These are phyloP conservation scores for Drosophila punjabiensis DNA, from an alignment of 1,140 invertebrate species.

Conservation along the genomic window DNA sequence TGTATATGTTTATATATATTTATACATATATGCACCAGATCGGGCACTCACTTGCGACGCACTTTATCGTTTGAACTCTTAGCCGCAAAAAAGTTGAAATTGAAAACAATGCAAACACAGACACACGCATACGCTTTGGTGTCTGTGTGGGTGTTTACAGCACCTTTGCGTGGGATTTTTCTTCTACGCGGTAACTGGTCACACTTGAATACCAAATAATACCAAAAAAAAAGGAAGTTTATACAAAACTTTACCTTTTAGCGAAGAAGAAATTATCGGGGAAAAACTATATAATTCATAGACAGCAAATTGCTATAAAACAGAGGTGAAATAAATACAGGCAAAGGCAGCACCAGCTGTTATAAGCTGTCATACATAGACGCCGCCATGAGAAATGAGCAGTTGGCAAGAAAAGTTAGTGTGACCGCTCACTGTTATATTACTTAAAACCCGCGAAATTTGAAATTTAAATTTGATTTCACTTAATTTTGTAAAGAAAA, in stretches of 20 bases:
- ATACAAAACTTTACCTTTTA: too few species aligned
- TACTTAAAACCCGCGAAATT: not conserved
- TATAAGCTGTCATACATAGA: not conserved
- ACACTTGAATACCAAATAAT: not conserved
- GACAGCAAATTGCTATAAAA: not conserved
- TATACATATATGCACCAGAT: not conserved
- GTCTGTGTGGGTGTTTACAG: conserved; percentile 2
- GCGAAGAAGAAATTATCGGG: not conserved
- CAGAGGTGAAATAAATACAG: too few species aligned
- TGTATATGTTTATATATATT: too few species aligned
- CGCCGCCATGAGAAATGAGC: not conserved
- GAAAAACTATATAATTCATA: not conserved
- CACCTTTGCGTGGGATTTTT: not conserved
- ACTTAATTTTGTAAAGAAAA: not conserved
- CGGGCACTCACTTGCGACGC: not conserved
- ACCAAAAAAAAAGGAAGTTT: too few species aligned
- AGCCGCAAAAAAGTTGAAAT: conserved; percentile 3
- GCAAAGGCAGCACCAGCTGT: not conserved
- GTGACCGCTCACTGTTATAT: not conserved
- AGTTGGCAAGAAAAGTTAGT: not conserved
- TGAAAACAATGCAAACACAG: conserved; percentile 23
- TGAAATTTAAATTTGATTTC: not conserved
- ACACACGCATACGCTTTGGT: not conserved
- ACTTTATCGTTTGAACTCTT: not conserved
- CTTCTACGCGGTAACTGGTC: not conserved